Conservation (phyloP, 2,888 invertebrate genomes). For the Eristalis pertinax region DNA sequence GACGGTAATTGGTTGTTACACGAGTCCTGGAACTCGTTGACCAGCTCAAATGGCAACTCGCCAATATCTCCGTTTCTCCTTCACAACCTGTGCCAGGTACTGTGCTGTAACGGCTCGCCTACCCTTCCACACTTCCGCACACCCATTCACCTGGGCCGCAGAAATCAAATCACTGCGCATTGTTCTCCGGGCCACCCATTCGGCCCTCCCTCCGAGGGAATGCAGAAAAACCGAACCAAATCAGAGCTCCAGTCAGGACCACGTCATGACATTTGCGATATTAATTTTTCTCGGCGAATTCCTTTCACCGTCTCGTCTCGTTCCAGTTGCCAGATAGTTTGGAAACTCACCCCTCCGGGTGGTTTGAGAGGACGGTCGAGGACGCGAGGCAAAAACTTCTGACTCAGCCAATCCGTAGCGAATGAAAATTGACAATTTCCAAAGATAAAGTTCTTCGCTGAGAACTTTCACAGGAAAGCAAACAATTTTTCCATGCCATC, state of each 20-base stretch:
- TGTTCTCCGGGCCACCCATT: neutral
- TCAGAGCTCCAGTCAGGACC: neutral
- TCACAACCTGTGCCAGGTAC: neutral
- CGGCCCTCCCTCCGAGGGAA: neutral
- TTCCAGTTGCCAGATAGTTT: conserved; percentile 20
- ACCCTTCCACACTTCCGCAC: neutral
- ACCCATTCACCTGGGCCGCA: conserved; percentile 29
- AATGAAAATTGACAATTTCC: conserved; percentile 54
- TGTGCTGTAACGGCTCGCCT: neutral
- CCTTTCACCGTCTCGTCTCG: conserved; percentile 4
- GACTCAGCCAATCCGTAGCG: conserved; percentile 50
- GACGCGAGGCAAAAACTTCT: conserved; percentile 44
- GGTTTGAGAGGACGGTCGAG: no score
- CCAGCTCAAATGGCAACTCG: conserved; percentile 30
- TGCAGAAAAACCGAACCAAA: neutral
- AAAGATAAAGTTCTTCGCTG: conserved; percentile 46
- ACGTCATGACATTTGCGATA: conserved; percentile 17
- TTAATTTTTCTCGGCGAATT: conserved; percentile 47
- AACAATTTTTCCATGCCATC: conserved; percentile 48
- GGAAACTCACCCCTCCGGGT: neutral
- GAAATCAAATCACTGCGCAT: conserved; percentile 54
- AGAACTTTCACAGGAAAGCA: conserved; percentile 35
- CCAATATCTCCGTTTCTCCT: neutral
- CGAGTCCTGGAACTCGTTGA: conserved; percentile 2
- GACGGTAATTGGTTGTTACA: conserved; percentile 11